phyloP scores from a whole-genome alignment of 2,888 invertebrate genomes.

The Meganola albula region DNA sequence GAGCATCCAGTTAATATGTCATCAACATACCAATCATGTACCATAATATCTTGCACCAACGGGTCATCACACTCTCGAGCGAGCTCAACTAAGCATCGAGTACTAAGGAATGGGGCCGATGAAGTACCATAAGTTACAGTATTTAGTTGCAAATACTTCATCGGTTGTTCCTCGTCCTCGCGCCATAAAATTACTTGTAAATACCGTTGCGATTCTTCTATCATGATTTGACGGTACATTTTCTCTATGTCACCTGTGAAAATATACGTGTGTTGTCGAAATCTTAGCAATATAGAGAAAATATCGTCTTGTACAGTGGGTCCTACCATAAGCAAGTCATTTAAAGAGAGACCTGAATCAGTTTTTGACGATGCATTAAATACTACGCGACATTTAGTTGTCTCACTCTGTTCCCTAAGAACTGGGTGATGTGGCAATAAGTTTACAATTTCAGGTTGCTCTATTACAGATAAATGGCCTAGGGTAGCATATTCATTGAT shows the following conservation, averaged over 20 bases:
- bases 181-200: constrained; percentile 9
- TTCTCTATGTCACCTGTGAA: constrained; percentile 3
- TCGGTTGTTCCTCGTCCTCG: constrained; percentile 1
- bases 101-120: constrained; percentile 7
- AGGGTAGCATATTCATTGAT: too few relatives aligned
- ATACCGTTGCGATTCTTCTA: constrained; percentile 3
- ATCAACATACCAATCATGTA: too few relatives aligned
- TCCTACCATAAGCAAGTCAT: too few relatives aligned
- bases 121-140: constrained; percentile 8
- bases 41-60: too few relatives aligned
- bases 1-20: too few relatives aligned
- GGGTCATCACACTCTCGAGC: constrained; percentile 6
- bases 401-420: too few relatives aligned
- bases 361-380: too few relatives aligned
- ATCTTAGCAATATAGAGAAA: constrained; percentile 4
- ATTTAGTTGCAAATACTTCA: constrained; percentile 4
- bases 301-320: constrained; percentile 3
- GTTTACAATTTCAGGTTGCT: too few relatives aligned
- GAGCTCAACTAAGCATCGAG: constrained; percentile 2
- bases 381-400: too few relatives aligned
- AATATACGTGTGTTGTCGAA: constrained; percentile 1
- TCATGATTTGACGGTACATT: constrained; percentile 1
- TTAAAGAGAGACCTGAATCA: too few relatives aligned
- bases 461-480: too few relatives aligned
- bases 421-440: too few relatives aligned